Evolutionary conservation across 2,888 invertebrate genomes (phyloP), one percentile per base, ranked within the genome.

Genomic region (Cheilosia vulpina): DNA sequence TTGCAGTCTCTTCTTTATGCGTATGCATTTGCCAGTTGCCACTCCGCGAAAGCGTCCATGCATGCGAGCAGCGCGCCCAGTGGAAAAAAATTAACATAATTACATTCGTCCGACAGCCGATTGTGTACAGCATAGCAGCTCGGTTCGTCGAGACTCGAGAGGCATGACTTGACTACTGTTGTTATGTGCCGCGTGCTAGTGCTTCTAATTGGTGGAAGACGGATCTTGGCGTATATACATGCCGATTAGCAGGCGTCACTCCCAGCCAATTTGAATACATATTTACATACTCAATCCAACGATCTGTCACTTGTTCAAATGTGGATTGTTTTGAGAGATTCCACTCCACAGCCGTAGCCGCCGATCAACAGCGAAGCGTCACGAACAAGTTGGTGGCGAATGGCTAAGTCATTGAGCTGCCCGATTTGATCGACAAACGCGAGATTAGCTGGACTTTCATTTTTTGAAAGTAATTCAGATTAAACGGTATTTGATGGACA

Each of bases 11-110:
- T 65, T 43, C 68, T 63, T 78, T 43, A 52, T 85, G 85, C 85
- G 85, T 85, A 71, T 31, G 31, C 31, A 31, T 31, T 31, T 31
- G 31, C 31, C 77, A 66, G 38, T 63, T 47, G 38, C 63, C 69
- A 52, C 47, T 24, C 52, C 11, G 53, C 55, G 34, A 50, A 45
- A 38, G 66, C 50, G 15, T 7, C 45, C 55, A 17, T 27, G 34
- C 65, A 43, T 17, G 65, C 24, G 19, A 34, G 19, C 38, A 41
- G 60, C 13, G 24, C 69, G 24, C 41, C 34, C 57, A 43, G 50
- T 63, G 65, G 69, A 57, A 80, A 65, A 75, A 85, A 85, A 85
- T 85, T 85, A 77, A 81, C 81, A 81, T 85, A 85, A 85, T 81
- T 85, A 85, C 68, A 24, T 24, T 47, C 60, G 71, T 71, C 76